Conservation (phyloP, 2,797 vertebrate species). For the Falco naumanni region DNA sequence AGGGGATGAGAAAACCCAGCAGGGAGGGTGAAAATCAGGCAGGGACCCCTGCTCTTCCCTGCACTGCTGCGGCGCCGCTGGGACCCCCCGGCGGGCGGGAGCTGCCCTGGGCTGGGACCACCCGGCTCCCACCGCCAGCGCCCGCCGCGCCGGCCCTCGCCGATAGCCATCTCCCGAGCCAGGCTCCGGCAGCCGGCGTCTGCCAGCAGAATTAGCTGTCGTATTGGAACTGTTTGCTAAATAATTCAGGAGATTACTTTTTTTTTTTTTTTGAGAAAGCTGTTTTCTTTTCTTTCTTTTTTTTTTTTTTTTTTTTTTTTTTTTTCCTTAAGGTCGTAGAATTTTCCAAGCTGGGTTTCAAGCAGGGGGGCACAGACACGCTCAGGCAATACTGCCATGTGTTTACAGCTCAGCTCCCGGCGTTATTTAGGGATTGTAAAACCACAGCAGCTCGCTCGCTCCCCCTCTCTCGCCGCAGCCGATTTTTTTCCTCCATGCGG, state of each 20-base stretch:
- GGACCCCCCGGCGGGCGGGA: neutral
- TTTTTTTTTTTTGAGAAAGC: neutral
- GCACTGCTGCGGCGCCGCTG: neutral
- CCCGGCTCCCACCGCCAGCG: neutral
- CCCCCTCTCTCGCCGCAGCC: slow-evolving; percentile 36
- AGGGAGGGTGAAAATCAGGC: neutral
- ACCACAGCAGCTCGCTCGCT: slow-evolving; percentile 50
- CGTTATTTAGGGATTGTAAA: slow-evolving; percentile 67
- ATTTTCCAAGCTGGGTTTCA: slow-evolving; percentile 17
- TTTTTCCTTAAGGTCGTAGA: neutral
- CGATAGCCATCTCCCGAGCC: neutral
- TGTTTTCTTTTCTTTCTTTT: neutral
- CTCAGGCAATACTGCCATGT: slow-evolving; percentile 26
- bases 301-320: neutral
- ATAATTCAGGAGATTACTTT: slow-evolving; percentile 58
- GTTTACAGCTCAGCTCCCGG: slow-evolving; percentile 60
- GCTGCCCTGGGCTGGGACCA: neutral
- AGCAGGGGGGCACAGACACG: neutral
- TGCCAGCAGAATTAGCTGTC: slow-evolving; percentile 36
- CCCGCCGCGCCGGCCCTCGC: neutral
- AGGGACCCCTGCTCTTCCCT: neutral
- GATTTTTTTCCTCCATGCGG: slow-evolving; percentile 52
- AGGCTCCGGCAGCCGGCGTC: slow-evolving; percentile 26
- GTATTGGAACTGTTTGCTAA: slow-evolving; percentile 51
- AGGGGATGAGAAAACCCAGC: neutral